phyloP scores from a whole-genome alignment of 2,888 invertebrate genomes.

The Steinernema hermaphroditum region DNA sequence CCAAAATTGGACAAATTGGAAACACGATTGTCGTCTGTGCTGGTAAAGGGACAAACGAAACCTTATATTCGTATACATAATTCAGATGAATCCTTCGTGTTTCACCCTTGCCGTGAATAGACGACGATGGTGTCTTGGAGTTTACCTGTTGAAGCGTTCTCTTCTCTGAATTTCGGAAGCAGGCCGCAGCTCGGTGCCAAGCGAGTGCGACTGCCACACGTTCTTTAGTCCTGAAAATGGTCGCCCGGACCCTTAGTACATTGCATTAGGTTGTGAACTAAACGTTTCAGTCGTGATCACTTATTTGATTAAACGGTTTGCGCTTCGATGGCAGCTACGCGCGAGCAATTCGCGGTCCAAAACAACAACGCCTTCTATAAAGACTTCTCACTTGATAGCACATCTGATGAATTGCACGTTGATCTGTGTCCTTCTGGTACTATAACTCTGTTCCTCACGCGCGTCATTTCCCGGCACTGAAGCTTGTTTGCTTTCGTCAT shows the following conservation, averaged over 20 bases:
- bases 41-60: neutral
- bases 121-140: neutral
- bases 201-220: neutral
- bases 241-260: neutral
- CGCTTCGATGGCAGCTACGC: conserved; percentile 15
- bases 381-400: conserved; percentile 26
- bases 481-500: neutral
- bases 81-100: neutral
- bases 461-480: conserved; percentile 10
- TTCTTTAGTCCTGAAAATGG: neutral
- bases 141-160: conserved; percentile 4
- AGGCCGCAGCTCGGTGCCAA: neutral
- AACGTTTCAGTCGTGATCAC: conserved; percentile 23
- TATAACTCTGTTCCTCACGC: neutral
- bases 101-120: neutral
- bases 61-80: conserved; percentile 17
- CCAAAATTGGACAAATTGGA: too few species aligned
- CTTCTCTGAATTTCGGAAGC: neutral
- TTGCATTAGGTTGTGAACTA: neutral
- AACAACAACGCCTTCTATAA: conserved; percentile 14
- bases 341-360: conserved; percentile 18
- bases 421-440: conserved; percentile 1
- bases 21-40: neutral
- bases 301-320: conserved; percentile 31
- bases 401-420: conserved; percentile 16